Conservation (phyloP, 2,888 invertebrate genomes). For the Argyra leucocephala region DNA sequence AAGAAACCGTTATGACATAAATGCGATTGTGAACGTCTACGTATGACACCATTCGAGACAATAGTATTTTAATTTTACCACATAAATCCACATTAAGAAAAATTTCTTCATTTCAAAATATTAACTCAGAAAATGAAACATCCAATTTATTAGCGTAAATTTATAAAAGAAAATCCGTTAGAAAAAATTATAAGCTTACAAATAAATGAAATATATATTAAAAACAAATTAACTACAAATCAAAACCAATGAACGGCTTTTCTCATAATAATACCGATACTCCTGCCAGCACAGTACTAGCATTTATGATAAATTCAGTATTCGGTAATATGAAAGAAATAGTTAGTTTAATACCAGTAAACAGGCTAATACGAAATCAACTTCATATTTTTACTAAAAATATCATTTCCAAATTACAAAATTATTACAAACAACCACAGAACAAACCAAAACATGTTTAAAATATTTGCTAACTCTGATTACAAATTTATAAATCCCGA, state of each 20-base stretch:
- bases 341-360: not conserved
- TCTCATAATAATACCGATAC: not conserved
- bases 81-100: slow-evolving; percentile 1
- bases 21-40: not conserved
- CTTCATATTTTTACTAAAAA: slow-evolving; percentile 1
- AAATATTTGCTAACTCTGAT: too few species aligned
- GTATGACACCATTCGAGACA: not conserved
- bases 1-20: slow-evolving; percentile 1
- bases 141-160: not conserved
- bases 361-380: not conserved
- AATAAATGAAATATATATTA: slow-evolving; percentile 11
- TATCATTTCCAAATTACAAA: too few species aligned
- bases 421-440: too few species aligned
- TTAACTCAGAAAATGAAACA: not conserved
- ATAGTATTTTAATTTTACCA: slow-evolving; percentile 2
- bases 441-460: too few species aligned
- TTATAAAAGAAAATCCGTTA: not conserved
- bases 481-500: too few species aligned
- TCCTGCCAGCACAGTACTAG: not conserved
- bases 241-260: not conserved
- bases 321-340: slow-evolving; percentile 11
- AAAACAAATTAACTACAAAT: slow-evolving; percentile 12
- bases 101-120: not conserved
- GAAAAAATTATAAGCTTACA: slow-evolving; percentile 3
- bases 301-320: not conserved